These are phyloP conservation scores for Stegana nigrithorax DNA, from an alignment of 2,888 invertebrate species.

Conservation along the genomic window DNA sequence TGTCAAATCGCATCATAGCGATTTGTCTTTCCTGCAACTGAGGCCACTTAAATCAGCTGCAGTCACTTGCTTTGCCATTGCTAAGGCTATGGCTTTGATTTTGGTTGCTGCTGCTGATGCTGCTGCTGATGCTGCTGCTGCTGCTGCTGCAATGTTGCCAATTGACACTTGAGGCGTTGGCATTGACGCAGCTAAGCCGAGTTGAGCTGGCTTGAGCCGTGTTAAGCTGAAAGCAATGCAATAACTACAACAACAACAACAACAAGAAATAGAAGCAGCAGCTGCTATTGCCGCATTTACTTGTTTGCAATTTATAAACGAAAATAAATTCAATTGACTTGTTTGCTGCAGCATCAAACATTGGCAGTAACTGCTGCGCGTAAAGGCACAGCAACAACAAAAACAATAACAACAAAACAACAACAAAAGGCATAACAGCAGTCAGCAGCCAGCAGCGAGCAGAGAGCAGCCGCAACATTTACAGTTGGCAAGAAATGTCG, in stretches of 20 bases:
- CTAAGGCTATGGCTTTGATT: no score
- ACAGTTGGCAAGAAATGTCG: conserved; percentile 1
- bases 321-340: conserved; percentile 1
- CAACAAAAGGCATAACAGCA: neutral
- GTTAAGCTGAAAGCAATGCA: neutral
- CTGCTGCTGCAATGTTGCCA: neutral
- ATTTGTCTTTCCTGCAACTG: neutral
- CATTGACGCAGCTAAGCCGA: no score
- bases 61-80: no score
- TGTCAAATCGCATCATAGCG: neutral
- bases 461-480: no score
- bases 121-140: neutral
- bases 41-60: neutral
- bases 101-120: no score
- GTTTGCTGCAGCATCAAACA: no score
- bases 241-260: no score
- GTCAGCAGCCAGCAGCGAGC: conserved; percentile 25
- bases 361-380: no score
- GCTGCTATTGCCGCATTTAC: neutral
- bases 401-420: no score
- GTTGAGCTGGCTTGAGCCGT: neutral
- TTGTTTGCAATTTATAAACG: neutral
- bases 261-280: no score
- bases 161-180: neutral
- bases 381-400: no score